A percentile compares a stretch with the other conserved stretches of the same genome.
Evolutionary conservation across 2,113 vertebrate species (phyloP).

Genomic region (Anguilla rostrata): DNA sequence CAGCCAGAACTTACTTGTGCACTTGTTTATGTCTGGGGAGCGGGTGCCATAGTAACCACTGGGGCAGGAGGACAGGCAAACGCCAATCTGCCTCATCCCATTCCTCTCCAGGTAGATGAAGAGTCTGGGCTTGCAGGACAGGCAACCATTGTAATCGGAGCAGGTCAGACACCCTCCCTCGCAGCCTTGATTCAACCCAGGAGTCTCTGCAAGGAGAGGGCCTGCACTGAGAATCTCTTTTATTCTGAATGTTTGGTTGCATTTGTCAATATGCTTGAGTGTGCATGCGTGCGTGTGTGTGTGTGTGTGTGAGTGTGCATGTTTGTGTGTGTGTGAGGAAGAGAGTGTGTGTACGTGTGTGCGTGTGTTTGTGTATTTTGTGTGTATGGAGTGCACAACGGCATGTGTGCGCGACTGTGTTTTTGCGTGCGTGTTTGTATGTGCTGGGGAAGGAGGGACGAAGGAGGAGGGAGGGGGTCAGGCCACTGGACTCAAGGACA

Average conservation of each 20-base stretch:
- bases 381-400: background rate
- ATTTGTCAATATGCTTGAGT: background rate
- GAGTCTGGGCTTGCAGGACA: conserved; percentile 94
- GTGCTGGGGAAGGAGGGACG: background rate
- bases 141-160: conserved; percentile 96
- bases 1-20: conserved; percentile 84
- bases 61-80: conserved; percentile 94
- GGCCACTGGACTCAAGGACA: background rate
- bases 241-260: background rate
- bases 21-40: conserved; percentile 93
- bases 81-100: conserved; percentile 95
- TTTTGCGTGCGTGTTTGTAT: background rate
- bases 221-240: background rate
- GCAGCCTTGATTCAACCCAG: conserved; percentile 88
- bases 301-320: background rate
- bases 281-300: background rate
- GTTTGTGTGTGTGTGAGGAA: background rate
- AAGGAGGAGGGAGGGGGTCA: background rate
- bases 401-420: background rate
- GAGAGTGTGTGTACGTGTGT: background rate
- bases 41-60: conserved; percentile 92
- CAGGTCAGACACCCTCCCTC: conserved; percentile 95
- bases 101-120: conserved; percentile 97
- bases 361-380: background rate
- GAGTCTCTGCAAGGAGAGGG: conserved; percentile 70